Base-by-base conservation (phyloP, 2,797 vertebrate species). In the Phylloscopus collybita region DNA sequence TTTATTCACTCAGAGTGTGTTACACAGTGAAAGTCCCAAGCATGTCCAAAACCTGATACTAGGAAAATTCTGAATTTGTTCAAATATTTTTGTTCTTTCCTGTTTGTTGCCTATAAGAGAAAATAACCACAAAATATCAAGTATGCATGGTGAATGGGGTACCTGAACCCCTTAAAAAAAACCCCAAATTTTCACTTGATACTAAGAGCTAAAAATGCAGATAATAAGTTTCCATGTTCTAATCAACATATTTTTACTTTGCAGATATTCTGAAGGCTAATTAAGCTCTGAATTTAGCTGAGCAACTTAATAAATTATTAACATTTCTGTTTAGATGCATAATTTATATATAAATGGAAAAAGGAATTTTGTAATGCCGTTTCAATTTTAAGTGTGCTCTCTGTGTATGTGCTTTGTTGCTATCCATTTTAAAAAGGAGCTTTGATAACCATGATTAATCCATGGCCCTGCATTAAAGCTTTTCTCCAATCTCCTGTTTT, bases 251-350 rank as follows among this genome's bases (percentile, higher is more conserved):
- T 79, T 95, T 91, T 92, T 87, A 73, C 73, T 92, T 93, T 81
- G n/a, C n/a, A 75, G 54, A 73, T 92, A 88, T 51, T 60, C 45
- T 86, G 59, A 93, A 80, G 59, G 45, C 78, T 88, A 93, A 95
- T 94, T 96, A 95, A 93, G 53, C 32, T 83, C 60, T 79, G 80
- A 86, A 71, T 70, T 88, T 89, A 93, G 88, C 86, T 74, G 60
- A 96, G 80, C 60, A 91, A 91, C 72, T 87, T 86, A 96, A 84
- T 95, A 89, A 92, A 96, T 96, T 86, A 95, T 95, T 96, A 87
- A 92, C 54, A 70, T 26, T 93, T 95, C 80, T 83, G 62, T 93
- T 95, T 91, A 89, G 79, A 92, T 96, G 51, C 83, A 95, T 95
- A 86, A 94, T 97, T 97, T 94, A 94, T 96, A 79, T 70, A 81